Conservation (phyloP, 1,140 invertebrate species). For the Vanessa atalanta region DNA sequence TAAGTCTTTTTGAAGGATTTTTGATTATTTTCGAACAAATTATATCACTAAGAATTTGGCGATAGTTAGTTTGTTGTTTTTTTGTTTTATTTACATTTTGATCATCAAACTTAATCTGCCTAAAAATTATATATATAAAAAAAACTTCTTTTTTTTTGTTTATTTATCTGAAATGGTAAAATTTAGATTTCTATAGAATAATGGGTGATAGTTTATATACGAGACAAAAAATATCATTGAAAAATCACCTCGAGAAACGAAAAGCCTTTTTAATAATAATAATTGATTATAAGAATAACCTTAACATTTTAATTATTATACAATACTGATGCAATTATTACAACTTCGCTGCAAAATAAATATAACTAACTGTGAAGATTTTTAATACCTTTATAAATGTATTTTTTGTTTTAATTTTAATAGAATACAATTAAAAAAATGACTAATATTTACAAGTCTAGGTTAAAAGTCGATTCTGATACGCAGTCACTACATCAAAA, state of each 20-base stretch:
- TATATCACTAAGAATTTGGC: too few species aligned
- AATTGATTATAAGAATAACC: neutral
- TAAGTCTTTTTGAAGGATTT: too few species aligned
- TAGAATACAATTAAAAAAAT: conserved; percentile 23
- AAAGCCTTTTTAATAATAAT: too few species aligned
- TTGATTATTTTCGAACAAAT: too few species aligned
- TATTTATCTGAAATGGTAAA: neutral
- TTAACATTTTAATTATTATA: conserved; percentile 11
- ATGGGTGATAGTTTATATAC: too few species aligned
- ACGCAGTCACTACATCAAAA: conserved; percentile 38
- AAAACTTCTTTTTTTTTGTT: neutral
- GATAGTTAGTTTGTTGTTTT: too few species aligned
- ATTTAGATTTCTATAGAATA: too few species aligned
- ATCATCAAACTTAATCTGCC: neutral
- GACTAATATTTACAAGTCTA: conserved; percentile 26
- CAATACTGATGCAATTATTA: conserved; percentile 22
- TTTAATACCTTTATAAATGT: conserved; percentile 13
- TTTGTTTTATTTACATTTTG: neutral
- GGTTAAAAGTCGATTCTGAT: conserved; percentile 5
- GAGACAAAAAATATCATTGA: too few species aligned
- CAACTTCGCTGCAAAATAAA: conserved; percentile 19
- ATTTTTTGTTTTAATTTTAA: conserved; percentile 22
- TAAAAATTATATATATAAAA: neutral
- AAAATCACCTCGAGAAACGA: too few species aligned
- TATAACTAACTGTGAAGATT: conserved; percentile 1